These are phyloP conservation scores for Phrynocephalus forsythii DNA, from an alignment of 2,797 vertebrate species.

Conservation along the genomic window DNA sequence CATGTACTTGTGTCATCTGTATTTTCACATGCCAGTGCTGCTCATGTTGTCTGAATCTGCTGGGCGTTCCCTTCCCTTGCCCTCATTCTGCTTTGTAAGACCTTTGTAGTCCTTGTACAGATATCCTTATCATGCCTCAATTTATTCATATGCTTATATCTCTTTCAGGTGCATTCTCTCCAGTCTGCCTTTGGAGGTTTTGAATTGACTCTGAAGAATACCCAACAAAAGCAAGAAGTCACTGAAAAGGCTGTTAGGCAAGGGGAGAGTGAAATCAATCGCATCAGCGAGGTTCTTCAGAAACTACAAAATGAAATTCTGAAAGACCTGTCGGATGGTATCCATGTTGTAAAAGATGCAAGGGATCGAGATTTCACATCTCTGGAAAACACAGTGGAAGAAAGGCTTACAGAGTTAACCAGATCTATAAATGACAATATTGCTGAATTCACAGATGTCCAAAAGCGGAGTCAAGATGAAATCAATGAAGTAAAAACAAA, in stretches of 20 bases:
- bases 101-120: no score
- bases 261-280: slow-evolving; percentile 87
- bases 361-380: slow-evolving; percentile 90
- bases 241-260: slow-evolving; percentile 83
- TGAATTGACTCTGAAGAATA: slow-evolving; percentile 83
- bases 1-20: background rate
- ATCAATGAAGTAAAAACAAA: slow-evolving; percentile 86
- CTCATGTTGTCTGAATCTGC: background rate
- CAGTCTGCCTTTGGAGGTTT: slow-evolving; percentile 82
- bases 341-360: slow-evolving; percentile 91
- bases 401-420: slow-evolving; percentile 90
- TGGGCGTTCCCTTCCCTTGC: background rate
- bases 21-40: background rate
- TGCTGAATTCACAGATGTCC: slow-evolving; percentile 87
- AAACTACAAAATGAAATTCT: slow-evolving; percentile 93
- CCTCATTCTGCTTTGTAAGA: background rate
- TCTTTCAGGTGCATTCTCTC: slow-evolving; percentile 86
- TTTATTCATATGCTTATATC: slow-evolving; percentile 52
- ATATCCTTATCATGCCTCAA: background rate
- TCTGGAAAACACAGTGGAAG: slow-evolving; percentile 90
- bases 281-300: slow-evolving; percentile 91
- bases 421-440: slow-evolving; percentile 90
- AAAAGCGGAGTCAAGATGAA: slow-evolving; percentile 87
- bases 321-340: slow-evolving; percentile 88
- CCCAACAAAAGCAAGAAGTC: slow-evolving; percentile 86